Evolutionary conservation across 2,888 invertebrate species (phyloP).

Genomic region (Tetranychus piercei): DNA sequence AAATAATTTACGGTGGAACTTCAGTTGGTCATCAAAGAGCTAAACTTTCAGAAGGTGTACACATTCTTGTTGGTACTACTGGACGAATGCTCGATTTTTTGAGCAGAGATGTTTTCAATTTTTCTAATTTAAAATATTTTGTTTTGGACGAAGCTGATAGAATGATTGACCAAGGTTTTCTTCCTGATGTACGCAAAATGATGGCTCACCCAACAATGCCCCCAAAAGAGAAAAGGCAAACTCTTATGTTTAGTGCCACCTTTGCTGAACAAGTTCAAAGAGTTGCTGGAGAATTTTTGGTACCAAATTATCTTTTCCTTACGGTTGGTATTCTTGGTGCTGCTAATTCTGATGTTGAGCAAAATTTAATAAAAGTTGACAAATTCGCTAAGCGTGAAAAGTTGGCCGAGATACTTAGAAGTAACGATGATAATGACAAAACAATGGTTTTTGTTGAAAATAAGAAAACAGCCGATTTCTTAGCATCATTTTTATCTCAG

Average conservation of each 20-base stretch:
- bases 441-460: slow-evolving; percentile 69
- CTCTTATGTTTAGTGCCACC: slow-evolving; percentile 59
- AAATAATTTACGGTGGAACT: slow-evolving; percentile 68
- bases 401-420: slow-evolving; percentile 46
- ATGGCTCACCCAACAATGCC: slow-evolving; percentile 42
- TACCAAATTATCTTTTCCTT: slow-evolving; percentile 27
- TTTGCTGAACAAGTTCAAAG: slow-evolving; percentile 54
- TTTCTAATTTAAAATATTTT: slow-evolving; percentile 44
- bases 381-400: slow-evolving; percentile 54
- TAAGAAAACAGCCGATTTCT: slow-evolving; percentile 71
- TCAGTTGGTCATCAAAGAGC: slow-evolving; percentile 50
- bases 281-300: slow-evolving; percentile 56
- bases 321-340: slow-evolving; percentile 77
- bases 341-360: slow-evolving; percentile 74
- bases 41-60: slow-evolving; percentile 41
- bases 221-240: slow-evolving; percentile 37
- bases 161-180: slow-evolving; percentile 60
- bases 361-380: slow-evolving; percentile 40
- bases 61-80: slow-evolving; percentile 44
- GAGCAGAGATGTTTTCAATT: slow-evolving; percentile 39
- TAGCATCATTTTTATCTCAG: slow-evolving; percentile 62
- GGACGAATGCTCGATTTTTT: slow-evolving; percentile 51
- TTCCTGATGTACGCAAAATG: slow-evolving; percentile 37
- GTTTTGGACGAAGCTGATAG: slow-evolving; percentile 63
- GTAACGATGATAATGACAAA: slow-evolving; percentile 29